Conservation (phyloP, 2,113 vertebrate genomes). For the Terrapene triunguis region DNA sequence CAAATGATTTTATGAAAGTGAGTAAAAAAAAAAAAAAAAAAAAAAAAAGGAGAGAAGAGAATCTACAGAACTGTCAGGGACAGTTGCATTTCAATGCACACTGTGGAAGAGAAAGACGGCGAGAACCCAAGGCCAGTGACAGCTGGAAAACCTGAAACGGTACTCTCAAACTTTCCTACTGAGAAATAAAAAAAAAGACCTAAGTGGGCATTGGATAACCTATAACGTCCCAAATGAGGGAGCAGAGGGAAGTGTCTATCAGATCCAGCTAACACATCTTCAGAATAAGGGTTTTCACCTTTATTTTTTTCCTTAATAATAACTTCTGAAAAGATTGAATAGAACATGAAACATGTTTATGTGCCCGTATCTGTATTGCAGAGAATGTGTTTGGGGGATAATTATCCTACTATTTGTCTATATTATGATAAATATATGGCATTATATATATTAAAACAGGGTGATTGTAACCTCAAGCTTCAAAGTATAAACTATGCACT, state of each 20-base stretch:
- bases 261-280: accelerated
- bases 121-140: neutral
- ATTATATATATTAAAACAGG: neutral
- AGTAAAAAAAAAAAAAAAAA: neutral
- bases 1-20: neutral
- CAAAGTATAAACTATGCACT: neutral
- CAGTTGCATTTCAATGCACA: neutral
- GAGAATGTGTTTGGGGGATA: neutral
- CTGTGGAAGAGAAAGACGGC: neutral
- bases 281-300: neutral
- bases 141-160: neutral
- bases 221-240: neutral
- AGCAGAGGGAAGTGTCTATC: neutral
- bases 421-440: neutral
- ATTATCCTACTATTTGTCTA: neutral
- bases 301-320: neutral
- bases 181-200: neutral
- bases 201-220: accelerated
- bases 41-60: neutral
- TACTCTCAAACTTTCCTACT: neutral
- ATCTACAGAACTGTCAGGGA: neutral
- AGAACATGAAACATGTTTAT: neutral
- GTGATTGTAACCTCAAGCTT: neutral
- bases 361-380: neutral
- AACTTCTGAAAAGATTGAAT: neutral